phyloP scores from a whole-genome alignment of 2,888 invertebrate species.

The Leptura quadrifasciata region DNA sequence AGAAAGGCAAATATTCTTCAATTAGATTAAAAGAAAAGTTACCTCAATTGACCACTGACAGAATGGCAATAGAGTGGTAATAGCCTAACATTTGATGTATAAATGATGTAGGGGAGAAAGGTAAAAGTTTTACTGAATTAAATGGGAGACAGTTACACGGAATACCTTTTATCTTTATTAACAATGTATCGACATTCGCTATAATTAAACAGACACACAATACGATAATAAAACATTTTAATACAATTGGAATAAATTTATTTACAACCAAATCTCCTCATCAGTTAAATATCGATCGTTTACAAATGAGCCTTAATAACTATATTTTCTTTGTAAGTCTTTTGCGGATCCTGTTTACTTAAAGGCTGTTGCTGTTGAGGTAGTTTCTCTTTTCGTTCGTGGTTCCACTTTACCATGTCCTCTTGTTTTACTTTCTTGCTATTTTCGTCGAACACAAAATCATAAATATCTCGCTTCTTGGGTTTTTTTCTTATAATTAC shows the following conservation, averaged over 20 bases:
- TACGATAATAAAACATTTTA: neutral
- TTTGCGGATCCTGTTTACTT: constrained; percentile 52
- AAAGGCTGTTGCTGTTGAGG: constrained; percentile 15
- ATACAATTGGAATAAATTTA: neutral
- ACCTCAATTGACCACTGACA: neutral
- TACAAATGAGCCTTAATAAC: constrained; percentile 51
- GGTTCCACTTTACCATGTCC: constrained; percentile 48
- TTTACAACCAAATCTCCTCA: neutral
- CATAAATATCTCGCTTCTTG: constrained; percentile 49
- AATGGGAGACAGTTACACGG: constrained; percentile 18
- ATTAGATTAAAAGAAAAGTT: no score
- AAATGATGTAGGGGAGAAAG: neutral
- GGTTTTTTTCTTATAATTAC: constrained; percentile 29
- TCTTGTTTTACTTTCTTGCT: constrained; percentile 53
- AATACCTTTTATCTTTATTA: constrained; percentile 32
- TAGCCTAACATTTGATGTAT: neutral
- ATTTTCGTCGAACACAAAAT: constrained; percentile 53
- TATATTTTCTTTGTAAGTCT: constrained; percentile 44
- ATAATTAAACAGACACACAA: neutral
- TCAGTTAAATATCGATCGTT: constrained; percentile 5
- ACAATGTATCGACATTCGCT: constrained; percentile 12
- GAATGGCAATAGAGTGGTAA: neutral
- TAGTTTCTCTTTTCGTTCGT: constrained; percentile 16
- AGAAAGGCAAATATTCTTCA: no score
- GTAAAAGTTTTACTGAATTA: constrained; percentile 25